Evolutionary conservation across 1,140 invertebrate species (phyloP).

Genomic region (Zophobas morio): DNA sequence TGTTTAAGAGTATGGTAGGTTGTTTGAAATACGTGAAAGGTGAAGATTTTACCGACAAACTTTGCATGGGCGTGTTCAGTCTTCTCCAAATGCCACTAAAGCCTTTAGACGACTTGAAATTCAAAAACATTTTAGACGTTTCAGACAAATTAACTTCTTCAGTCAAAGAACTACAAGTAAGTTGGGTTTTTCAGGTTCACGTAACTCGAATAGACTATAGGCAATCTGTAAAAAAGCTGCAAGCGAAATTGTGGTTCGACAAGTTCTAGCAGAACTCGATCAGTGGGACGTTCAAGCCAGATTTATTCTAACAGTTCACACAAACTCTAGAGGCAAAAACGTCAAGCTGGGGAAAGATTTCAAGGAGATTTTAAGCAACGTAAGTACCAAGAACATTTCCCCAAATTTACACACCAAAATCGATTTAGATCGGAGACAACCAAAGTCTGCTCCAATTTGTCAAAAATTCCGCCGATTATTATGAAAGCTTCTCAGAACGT

Average conservation of each 20-base stretch:
- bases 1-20: constrained; percentile 70
- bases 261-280: constrained; percentile 94
- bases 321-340: constrained; percentile 78
- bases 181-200: constrained; percentile 43
- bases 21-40: constrained; percentile 80
- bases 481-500: constrained; percentile 83
- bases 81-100: constrained; percentile 82
- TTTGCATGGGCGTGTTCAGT: constrained; percentile 93
- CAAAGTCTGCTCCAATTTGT: constrained; percentile 91
- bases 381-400: constrained; percentile 44
- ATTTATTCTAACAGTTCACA: constrained; percentile 81
- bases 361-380: constrained; percentile 76
- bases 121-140: constrained; percentile 85
- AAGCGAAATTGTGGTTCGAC: constrained; percentile 93
- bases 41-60: constrained; percentile 92
- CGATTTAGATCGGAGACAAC: constrained; percentile 88
- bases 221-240: constrained; percentile 84
- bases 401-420: background rate
- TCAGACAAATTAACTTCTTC: constrained; percentile 80
- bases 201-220: constrained; percentile 65
- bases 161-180: constrained; percentile 82
- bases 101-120: constrained; percentile 81
- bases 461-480: constrained; percentile 86
- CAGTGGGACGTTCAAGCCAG: constrained; percentile 93
- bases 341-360: constrained; percentile 92